A percentile compares a stretch with the other conserved stretches of the same genome.
Evolutionary conservation across 2,888 invertebrate genomes (phyloP).

Genomic region (Marronus borbonicus): DNA sequence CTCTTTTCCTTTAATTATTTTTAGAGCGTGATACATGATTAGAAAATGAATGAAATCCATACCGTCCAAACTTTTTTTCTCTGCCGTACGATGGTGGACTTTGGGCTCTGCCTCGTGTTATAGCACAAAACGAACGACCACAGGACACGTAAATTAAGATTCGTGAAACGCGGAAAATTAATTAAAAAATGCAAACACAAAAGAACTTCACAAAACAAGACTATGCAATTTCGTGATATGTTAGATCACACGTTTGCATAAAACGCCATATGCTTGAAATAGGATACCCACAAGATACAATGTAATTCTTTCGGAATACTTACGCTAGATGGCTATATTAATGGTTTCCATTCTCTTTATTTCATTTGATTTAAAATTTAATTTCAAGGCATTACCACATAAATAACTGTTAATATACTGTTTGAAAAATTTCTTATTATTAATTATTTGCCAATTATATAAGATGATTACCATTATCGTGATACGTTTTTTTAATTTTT

Average conservation of each 20-base stretch:
- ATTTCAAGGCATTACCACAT: too few species aligned
- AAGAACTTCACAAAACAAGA: constrained; percentile 30
- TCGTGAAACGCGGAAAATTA: constrained; percentile 19
- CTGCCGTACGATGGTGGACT: constrained; percentile 3
- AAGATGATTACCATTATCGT: too few species aligned
- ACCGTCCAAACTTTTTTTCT: constrained; percentile 38
- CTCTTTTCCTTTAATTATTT: constrained; percentile 34
- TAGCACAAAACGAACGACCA: neutral
- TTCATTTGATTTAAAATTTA: too few species aligned
- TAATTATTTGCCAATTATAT: too few species aligned
- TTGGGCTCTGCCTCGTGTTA: neutral
- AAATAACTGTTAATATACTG: too few species aligned
- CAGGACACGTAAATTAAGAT: constrained; percentile 22
- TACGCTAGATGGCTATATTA: constrained; percentile 14
- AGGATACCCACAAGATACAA: constrained; percentile 20
- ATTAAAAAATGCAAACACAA: constrained; percentile 29
- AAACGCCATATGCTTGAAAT: constrained; percentile 50
- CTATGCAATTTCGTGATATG: constrained; percentile 12
- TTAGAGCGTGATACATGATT: constrained; percentile 28
- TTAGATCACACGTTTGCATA: constrained; percentile 41
- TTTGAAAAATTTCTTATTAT: too few species aligned
- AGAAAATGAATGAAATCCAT: constrained; percentile 38
- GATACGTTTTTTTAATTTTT: too few species aligned
- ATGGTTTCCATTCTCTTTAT: neutral
- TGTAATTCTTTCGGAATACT: neutral